These are phyloP conservation scores for Cyprinodon brontotheroides DNA, from an alignment of 2,113 vertebrate species.

Conservation along the genomic window DNA sequence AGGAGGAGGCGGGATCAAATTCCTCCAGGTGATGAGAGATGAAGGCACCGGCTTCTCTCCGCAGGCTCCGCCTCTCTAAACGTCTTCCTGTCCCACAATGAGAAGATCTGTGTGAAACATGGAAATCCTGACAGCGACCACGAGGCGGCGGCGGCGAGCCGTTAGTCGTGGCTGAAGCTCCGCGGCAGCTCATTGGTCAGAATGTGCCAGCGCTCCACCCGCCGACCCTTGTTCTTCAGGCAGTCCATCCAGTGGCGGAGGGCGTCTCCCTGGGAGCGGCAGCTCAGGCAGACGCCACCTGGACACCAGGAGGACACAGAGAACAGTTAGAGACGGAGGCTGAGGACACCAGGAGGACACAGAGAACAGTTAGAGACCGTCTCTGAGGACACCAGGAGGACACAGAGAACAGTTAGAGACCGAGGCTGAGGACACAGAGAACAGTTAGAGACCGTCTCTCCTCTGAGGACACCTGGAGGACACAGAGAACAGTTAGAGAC, in stretches of 20 bases:
- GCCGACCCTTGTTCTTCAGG: slow-evolving; percentile 79
- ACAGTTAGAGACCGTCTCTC: too few relatives aligned
- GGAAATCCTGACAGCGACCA: not conserved
- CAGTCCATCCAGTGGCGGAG: slow-evolving; percentile 86
- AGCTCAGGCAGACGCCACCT: slow-evolving; percentile 85
- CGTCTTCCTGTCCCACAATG: too few relatives aligned
- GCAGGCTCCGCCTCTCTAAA: too few relatives aligned
- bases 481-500: too few relatives aligned
- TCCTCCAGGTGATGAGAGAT: slow-evolving; percentile 4
- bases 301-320: not conserved
- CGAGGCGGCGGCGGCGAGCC: not conserved
- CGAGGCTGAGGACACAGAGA: too few relatives aligned
- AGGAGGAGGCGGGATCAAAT: not conserved
- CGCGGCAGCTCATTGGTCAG: slow-evolving; percentile 86
- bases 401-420: too few relatives aligned
- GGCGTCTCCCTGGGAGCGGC: slow-evolving; percentile 82
- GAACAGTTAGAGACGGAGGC: too few relatives aligned
- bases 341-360: not conserved
- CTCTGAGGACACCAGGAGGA: too few relatives aligned
- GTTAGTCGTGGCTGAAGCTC: slow-evolving; percentile 73
- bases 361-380: too few relatives aligned
- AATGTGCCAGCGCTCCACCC: slow-evolving; percentile 86
- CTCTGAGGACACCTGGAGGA: too few relatives aligned
- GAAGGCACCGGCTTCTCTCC: slow-evolving; percentile 26
- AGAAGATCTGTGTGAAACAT: not conserved